Percentiles rank a stretch among this genome's conserved stretches.
Evolutionary conservation across 2,113 vertebrate genomes (phyloP).

Genomic region (Dromiciops gliroides): DNA sequence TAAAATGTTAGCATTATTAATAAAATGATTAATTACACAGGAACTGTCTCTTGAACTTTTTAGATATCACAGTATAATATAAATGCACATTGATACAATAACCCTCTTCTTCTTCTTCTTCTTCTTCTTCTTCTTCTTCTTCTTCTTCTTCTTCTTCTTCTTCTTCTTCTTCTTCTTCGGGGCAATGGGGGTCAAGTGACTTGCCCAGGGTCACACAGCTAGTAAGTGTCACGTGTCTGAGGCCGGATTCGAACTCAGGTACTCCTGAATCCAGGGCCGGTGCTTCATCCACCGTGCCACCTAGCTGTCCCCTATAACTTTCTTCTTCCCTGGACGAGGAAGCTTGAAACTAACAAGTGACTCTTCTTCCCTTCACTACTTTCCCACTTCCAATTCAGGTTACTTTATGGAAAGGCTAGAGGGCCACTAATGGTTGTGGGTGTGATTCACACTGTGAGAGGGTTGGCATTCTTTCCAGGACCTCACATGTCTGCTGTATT

Average conservation of each 20-base stretch:
- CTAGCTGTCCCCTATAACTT: no score
- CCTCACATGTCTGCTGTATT: accelerated
- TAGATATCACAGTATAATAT: not conserved
- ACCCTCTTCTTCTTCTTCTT: no score
- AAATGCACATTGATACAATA: not conserved
- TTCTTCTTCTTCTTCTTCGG: no score
- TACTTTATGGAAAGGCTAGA: not conserved
- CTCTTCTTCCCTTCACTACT: not conserved
- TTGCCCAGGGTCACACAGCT: no score
- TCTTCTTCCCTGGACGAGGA: not conserved
- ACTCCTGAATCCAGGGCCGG: no score
- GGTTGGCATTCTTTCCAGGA: not conserved
- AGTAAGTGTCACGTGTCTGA: no score
- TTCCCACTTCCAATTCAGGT: not conserved
- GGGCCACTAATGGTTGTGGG: not conserved
- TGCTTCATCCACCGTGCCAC: no score
- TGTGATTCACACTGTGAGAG: not conserved
- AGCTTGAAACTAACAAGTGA: not conserved
- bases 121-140: no score
- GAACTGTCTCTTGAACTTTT: not conserved
- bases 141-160: no score
- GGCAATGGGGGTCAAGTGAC: no score
- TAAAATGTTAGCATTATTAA: not conserved
- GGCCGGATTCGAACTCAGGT: no score
- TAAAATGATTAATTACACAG: not conserved